Evolutionary conservation across 2,797 vertebrate species (phyloP), one percentile per base, ranked within the genome.

Genomic region (Psittacula echo): DNA sequence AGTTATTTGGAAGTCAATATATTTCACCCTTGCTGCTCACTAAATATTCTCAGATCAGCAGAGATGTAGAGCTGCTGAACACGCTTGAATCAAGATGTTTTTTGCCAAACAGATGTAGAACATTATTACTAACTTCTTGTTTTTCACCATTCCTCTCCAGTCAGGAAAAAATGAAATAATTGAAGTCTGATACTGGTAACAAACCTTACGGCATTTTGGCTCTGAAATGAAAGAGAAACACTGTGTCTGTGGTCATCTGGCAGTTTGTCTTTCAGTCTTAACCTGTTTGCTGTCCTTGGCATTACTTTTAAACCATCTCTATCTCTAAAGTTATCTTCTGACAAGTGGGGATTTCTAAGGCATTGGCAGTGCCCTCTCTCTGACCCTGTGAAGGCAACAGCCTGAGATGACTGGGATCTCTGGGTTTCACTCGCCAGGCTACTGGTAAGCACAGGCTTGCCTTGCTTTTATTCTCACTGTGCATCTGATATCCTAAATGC

Each of bases 51-150:
- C 24, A 13, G 62, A 83, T 83, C 50, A 37, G 32, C 66, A 92
- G 74, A 94, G 67, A 64, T 7, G 6, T 51, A 78, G 61, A 78
- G 66, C 54, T 87, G 85, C 77, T 84, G 85, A 95, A 65, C 32
- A 82, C 0, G 1, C 51, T 92, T 85, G 85, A 84, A 95, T 54
- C 41, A 86, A 82, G 53, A 56, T 93, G 67, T 30, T 81, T 47
- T 94, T 85, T 90, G 91, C 92, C 95, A 96, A 95, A 92, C 92
- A 96, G 86, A 95, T 95, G 91, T 89, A 93, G 68, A 93, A 84
- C 45, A 87, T 95, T 83, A 93, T 91, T 91, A 58, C 26, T 90
- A 77, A 90, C 88, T 91, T 92, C 51, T 94, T 93, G 56, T 20
- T 95, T 94, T 92, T 90, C 66, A 85, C 86, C 12, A 56, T 95